Evolutionary conservation across 2,888 invertebrate genomes (phyloP).

Genomic region (Nomada flava): DNA sequence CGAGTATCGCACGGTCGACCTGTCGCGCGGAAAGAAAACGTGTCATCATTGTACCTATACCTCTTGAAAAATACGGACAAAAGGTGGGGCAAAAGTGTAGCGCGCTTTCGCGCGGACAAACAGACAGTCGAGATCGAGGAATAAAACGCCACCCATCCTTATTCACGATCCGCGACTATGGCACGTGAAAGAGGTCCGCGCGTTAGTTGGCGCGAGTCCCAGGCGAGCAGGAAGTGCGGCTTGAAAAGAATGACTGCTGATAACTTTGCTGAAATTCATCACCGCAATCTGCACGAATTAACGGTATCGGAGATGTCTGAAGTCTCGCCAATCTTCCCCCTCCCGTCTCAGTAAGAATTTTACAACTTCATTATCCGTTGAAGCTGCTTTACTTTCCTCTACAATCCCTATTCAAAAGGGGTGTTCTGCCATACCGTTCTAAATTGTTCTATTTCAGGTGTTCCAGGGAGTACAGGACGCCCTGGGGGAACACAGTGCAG

Average conservation of each 20-base stretch:
- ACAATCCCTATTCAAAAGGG: too few species aligned
- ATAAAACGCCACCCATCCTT: constrained; percentile 43
- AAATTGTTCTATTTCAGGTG: too few species aligned
- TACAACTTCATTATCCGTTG: too few species aligned
- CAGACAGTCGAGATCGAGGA: constrained; percentile 43
- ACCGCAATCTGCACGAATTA: neutral
- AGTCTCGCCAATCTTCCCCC: neutral
- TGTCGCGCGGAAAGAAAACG: constrained; percentile 19
- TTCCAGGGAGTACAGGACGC: too few species aligned
- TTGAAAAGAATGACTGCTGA: constrained; percentile 14
- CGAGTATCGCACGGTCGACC: constrained; percentile 24
- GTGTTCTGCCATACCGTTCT: too few species aligned
- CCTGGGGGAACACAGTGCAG: too few species aligned
- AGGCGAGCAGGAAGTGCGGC: neutral
- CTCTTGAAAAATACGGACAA: constrained; percentile 47
- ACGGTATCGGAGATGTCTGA: neutral
- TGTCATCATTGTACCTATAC: constrained; percentile 38
- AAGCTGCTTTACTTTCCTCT: too few species aligned
- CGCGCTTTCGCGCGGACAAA: constrained; percentile 37
- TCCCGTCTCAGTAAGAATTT: too few species aligned
- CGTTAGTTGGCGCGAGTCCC: constrained; percentile 33
- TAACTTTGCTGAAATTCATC: constrained; percentile 24
- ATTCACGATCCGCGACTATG: constrained; percentile 34
- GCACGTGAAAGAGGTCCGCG: constrained; percentile 23
- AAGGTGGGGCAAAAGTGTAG: constrained; percentile 40